Evolutionary conservation across 1,140 invertebrate species (phyloP), one percentile per base, ranked within the genome.

Genomic region (Alviniconcha marisindica): DNA sequence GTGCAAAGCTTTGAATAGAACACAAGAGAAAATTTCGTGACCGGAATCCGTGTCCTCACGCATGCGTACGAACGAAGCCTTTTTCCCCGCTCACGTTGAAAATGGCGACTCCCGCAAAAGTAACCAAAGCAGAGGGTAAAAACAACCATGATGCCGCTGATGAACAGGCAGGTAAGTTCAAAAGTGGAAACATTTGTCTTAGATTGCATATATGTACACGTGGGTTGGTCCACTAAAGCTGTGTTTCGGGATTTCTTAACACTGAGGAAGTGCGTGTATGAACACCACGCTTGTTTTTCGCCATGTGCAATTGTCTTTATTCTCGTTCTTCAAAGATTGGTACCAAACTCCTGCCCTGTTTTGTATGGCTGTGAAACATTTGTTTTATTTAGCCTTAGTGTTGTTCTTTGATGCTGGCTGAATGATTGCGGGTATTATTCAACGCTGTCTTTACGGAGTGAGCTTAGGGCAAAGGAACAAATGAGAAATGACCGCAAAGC

Each of bases 31-130:
- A 14, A 40, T 71, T 0, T 71, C 7, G 28, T 44, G 77, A 85
- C 84, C 81, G 84, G 84, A 85, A 83, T 63, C 74, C 33, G n/a
- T 36, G 44, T 31, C 54, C 31, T 31, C 51, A 81, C 90, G 88
- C 88, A 88, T 90, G 91, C 89, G 89, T 71, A 73, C 2, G 36
- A 7, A 0, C 81, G 24, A 60, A 73, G 84, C 86, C 84, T 88
- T 87, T 85, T 81, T 84, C 87, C 86, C 84, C 85, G 85, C 87
- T 89, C 88, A 86, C 86, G 88, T 87, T 86, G 89, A 91, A 89
- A 85, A 92, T 92, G 91, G 91, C 91, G 89, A 88, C 91, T 84
- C 84, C 88, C 82, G 88, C 91, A 69, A 92, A 92, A 91, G 89
- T 89, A 78, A 86, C 81, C 77, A 92, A 91, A 87, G 74, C 89